Conservation (phyloP, 1,140 invertebrate species). For the Apis florea region DNA sequence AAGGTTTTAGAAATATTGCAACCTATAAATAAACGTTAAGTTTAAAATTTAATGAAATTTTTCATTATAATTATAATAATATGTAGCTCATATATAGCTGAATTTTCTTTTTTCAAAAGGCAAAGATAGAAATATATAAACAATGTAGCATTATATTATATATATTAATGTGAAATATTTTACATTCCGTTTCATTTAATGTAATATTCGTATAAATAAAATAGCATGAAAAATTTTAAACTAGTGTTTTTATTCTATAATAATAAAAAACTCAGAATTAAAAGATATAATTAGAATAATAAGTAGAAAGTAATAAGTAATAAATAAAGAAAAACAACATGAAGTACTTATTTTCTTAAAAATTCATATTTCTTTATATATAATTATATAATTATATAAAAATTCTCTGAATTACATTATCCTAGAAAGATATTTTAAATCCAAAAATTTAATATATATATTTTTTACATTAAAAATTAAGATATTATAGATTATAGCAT, state of each 20-base stretch:
- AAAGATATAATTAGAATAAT: too few species aligned
- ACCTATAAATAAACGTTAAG: neutral
- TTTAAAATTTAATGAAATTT: neutral
- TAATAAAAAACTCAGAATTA: neutral
- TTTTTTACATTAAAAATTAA: too few species aligned
- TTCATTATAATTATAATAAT: neutral
- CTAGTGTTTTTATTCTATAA: neutral
- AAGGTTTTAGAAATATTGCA: conserved; percentile 85
- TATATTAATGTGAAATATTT: conserved; percentile 11
- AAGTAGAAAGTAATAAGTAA: too few species aligned
- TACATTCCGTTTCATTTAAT: conserved; percentile 1
- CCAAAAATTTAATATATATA: too few species aligned
- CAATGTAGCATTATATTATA: neutral
- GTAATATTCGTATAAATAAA: conserved; percentile 38
- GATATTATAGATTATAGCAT: too few species aligned
- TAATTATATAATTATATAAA: too few species aligned
- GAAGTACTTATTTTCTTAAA: too few species aligned
- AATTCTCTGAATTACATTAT: too few species aligned
- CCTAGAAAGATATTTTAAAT: too few species aligned
- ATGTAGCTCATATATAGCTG: neutral
- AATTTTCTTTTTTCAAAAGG: neutral
- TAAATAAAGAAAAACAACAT: too few species aligned
- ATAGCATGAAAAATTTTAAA: neutral
- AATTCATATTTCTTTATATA: too few species aligned
- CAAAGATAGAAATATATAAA: neutral